Evolutionary conservation across 2,113 vertebrate genomes (phyloP).

Genomic region (Poeciliopsis occidentalis): DNA sequence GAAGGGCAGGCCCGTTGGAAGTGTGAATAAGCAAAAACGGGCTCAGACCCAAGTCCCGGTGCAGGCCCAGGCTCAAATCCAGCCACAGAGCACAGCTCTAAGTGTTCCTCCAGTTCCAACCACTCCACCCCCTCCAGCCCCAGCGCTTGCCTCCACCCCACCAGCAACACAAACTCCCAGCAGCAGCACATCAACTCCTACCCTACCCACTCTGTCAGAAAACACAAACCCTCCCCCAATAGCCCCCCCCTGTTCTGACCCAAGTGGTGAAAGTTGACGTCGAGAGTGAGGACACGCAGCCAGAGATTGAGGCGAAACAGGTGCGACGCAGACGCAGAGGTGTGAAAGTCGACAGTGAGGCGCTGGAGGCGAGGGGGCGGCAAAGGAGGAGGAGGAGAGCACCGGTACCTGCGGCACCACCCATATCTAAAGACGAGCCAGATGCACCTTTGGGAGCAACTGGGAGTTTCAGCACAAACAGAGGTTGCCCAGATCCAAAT

Average conservation of each 20-base stretch:
- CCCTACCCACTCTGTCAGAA: constrained; percentile 41
- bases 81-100: constrained; percentile 40
- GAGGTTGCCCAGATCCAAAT: constrained; percentile 59
- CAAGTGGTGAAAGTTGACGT: constrained; percentile 72
- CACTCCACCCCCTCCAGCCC: constrained; percentile 45
- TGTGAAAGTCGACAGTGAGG: constrained; percentile 80
- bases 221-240: constrained; percentile 54
- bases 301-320: constrained; percentile 79
- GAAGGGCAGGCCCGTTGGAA: constrained; percentile 95
- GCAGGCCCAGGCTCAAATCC: constrained; percentile 65
- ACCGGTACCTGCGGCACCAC: constrained; percentile 18
- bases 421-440: constrained; percentile 70
- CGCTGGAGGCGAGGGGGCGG: constrained; percentile 66
- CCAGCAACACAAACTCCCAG: constrained; percentile 26
- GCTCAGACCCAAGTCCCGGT: constrained; percentile 77
- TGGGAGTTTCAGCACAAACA: constrained; percentile 34
- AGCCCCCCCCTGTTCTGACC: constrained; percentile 67
- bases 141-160: constrained; percentile 32
- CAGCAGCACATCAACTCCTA: constrained; percentile 33
- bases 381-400: constrained; percentile 76
- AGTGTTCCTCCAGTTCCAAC: constrained; percentile 35
- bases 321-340: constrained; percentile 81
- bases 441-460: constrained; percentile 51
- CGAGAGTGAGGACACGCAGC: constrained; percentile 76
- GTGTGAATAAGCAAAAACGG: constrained; percentile 96